Base-by-base conservation (phyloP, 92 coral and sea anemone species). In the Meandrina meandrites region DNA sequence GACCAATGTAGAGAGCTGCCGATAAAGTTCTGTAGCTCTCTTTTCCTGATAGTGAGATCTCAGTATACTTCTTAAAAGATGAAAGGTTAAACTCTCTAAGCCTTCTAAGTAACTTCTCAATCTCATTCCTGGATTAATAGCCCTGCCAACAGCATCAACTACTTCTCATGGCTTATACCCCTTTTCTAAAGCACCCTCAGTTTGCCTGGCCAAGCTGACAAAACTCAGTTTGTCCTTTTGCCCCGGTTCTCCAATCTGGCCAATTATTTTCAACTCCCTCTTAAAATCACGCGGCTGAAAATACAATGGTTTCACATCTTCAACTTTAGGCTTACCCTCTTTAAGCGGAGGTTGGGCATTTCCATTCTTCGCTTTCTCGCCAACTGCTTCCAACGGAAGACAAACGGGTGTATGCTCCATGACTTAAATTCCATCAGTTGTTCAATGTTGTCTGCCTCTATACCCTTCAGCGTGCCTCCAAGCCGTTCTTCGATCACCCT, bases 151-250 rank as follows among this genome's bases (percentile, higher is more conserved):
- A 58, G 90, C 82, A 53, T 48, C 90, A 32, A 81, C 72, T 21
- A 88, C 84, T 50, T 81, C 90, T 60, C 1, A n/a, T 31, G 79
- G 45, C 31, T 62, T 84, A 64, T 92, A 86, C 27, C 78, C 87
- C 66, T 89, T 86, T 5, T 78, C 31, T 34, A 82, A 21, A 1
- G 76, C 94, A 2, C 81, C 73, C 50, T 89, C 87, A 76, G 89
- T 92, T 47, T 92, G 94, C 31, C 92, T 82, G 28, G 78, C 91
- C 81, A 90, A 80, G 72, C 93, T 86, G 10, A 81, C 85, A 70
- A 81, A 87, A 54, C 86, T 81, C 79, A 83, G 21, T 48, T 83
- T 71, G 69, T 83, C 86, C 77, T 83, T 83, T 21, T 83, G 88
- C 57, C 88, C 80, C n/a, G 72, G 81, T 31, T 74, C 88, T 27